Evolutionary conservation across 2,797 vertebrate species (phyloP).

Genomic region (Trichosurus vulpecula): DNA sequence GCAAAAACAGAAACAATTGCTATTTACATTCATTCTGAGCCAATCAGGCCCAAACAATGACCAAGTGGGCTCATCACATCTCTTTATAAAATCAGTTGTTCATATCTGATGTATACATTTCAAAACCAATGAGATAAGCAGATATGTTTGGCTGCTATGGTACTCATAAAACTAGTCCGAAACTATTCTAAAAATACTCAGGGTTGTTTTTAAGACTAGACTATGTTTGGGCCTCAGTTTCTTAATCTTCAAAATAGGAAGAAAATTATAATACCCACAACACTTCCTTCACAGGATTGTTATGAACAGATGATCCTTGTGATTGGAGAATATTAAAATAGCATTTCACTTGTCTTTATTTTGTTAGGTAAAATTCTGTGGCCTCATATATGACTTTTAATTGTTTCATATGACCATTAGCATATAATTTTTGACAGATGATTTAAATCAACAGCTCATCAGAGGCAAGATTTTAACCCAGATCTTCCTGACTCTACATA

Average conservation of each 20-base stretch:
- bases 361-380: too few species aligned
- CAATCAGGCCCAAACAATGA: too few species aligned
- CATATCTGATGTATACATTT: background rate
- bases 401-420: too few species aligned
- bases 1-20: too few species aligned
- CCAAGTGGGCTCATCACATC: background rate
- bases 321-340: background rate
- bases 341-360: too few species aligned
- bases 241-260: background rate
- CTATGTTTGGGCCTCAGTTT: background rate
- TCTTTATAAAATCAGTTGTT: background rate
- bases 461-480: too few species aligned
- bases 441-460: too few species aligned
- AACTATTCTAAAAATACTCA: background rate
- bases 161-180: background rate
- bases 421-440: too few species aligned
- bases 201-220: background rate
- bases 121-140: background rate
- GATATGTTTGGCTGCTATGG: background rate
- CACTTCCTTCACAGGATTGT: background rate
- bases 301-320: background rate
- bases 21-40: too few species aligned
- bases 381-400: too few species aligned
- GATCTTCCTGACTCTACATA: too few species aligned
- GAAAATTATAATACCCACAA: background rate